phyloP scores from a whole-genome alignment of 2,113 vertebrate species.

The Menura novaehollandiae region DNA sequence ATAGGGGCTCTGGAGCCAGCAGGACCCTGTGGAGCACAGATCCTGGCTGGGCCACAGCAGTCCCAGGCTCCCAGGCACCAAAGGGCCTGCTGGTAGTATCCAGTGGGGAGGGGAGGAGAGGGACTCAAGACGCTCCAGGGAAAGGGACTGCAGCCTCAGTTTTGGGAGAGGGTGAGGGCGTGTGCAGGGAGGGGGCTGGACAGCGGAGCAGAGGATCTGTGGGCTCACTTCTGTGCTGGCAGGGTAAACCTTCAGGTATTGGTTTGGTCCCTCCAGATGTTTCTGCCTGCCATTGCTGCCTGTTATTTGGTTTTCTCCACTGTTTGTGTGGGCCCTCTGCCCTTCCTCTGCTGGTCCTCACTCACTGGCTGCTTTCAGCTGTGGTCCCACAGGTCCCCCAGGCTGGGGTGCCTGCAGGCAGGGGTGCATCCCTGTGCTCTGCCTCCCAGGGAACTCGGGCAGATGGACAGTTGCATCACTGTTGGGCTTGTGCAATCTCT shows the following conservation, averaged over 20 bases:
- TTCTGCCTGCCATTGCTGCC: not conserved
- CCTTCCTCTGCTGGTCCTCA: not conserved
- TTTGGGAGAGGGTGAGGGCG: not conserved
- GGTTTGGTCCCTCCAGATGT: too few relatives aligned
- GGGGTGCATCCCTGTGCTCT: fast-evolving
- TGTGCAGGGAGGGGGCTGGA: not conserved
- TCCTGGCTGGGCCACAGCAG: fast-evolving
- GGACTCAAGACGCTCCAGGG: not conserved
- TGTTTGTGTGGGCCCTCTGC: not conserved
- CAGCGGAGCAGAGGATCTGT: not conserved
- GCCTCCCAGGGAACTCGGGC: not conserved
- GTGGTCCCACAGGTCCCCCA: fast-evolving
- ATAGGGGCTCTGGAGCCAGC: fast-evolving
- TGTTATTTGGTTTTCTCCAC: not conserved
- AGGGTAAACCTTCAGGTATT: not conserved
- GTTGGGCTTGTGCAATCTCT: not conserved
- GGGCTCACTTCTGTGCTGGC: not conserved
- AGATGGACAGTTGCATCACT: not conserved
- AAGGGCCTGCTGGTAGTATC: not conserved
- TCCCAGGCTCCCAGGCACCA: fast-evolving
- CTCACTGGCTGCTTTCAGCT: not conserved
- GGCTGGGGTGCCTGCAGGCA: not conserved
- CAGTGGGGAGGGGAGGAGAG: not conserved
- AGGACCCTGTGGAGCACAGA: not conserved
- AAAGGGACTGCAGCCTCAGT: not conserved